phyloP scores from a whole-genome alignment of 2,113 vertebrate genomes.

The Chaetura pelagica region DNA sequence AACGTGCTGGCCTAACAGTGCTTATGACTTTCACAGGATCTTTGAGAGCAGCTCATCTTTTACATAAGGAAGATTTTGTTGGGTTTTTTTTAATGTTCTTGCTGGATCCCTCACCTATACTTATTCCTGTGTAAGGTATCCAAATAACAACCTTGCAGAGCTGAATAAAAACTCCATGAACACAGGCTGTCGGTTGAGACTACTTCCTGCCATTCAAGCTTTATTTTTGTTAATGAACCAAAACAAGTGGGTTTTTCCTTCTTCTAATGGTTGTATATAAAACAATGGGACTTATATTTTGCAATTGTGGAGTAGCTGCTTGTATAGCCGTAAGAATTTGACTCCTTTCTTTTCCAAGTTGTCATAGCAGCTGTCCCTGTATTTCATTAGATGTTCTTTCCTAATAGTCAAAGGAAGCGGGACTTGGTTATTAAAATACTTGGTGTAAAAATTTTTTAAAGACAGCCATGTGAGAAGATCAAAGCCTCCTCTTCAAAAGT shows the following conservation, averaged over 20 bases:
- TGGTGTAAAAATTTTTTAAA: conserved; percentile 25
- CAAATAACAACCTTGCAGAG: not conserved
- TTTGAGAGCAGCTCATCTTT: conserved; percentile 16
- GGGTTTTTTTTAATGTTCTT: not conserved
- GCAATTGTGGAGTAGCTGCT: conserved; percentile 55
- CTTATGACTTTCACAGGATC: conserved; percentile 8
- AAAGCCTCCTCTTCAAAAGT: conserved; percentile 36
- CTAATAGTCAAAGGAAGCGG: not conserved
- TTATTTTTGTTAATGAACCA: conserved; percentile 53
- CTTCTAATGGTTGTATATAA: conserved; percentile 36
- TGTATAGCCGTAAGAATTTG: conserved; percentile 48
- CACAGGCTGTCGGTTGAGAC: not conserved
- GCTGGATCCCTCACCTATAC: not conserved
- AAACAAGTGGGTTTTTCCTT: conserved; percentile 41
- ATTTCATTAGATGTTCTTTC: conserved; percentile 37
- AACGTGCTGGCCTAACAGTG: not conserved
- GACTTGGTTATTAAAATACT: not conserved
- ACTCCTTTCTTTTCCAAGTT: conserved; percentile 10
- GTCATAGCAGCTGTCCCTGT: conserved; percentile 38
- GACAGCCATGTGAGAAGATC: conserved; percentile 5
- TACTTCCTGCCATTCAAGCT: conserved; percentile 50
- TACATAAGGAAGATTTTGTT: not conserved
- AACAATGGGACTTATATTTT: conserved; percentile 37
- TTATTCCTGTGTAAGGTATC: not conserved
- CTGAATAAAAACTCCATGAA: conserved; percentile 38